These are phyloP conservation scores for Drosophila kambysellisi DNA, from an alignment of 2,888 invertebrate species.

Conservation along the genomic window DNA sequence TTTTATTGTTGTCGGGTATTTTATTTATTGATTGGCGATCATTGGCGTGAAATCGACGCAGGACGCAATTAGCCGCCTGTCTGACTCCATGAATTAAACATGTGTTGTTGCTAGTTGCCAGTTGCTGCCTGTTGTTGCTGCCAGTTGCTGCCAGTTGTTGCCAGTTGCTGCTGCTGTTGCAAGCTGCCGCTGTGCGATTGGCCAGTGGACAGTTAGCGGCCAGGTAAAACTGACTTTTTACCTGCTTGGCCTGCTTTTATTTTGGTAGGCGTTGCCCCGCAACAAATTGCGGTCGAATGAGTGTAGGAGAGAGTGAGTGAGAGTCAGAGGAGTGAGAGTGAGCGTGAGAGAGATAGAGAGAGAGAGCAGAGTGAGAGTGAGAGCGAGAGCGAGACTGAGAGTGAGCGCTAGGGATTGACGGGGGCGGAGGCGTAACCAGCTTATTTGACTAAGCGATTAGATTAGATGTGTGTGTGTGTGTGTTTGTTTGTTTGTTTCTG, in stretches of 20 bases:
- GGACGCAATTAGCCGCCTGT: conserved; percentile 65
- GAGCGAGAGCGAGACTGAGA: background rate
- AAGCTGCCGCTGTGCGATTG: conserved; percentile 49
- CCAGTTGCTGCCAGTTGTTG: conserved; percentile 6
- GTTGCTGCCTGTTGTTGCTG: conserved; percentile 10
- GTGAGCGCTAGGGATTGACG: conserved; percentile 12
- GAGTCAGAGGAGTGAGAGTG: background rate
- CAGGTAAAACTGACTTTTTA: conserved; percentile 51
- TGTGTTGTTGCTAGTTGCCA: conserved; percentile 41
- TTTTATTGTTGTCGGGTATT: conserved; percentile 39
- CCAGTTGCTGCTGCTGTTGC: conserved; percentile 16
- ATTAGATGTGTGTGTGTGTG: conserved; percentile 43
- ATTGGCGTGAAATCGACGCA: conserved; percentile 71
- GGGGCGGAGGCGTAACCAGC: conserved; percentile 45
- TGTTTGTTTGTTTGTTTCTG: conserved; percentile 3
- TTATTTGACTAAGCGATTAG: conserved; percentile 76
- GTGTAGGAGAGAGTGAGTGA: background rate
- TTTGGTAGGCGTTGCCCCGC: conserved; percentile 55
- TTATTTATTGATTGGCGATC: conserved; percentile 76
- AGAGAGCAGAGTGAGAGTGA: background rate
- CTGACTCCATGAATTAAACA: conserved; percentile 58
- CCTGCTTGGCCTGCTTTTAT: conserved; percentile 28
- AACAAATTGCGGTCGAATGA: conserved; percentile 14
- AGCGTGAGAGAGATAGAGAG: background rate
- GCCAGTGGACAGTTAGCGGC: conserved; percentile 41